Evolutionary conservation across 2,797 vertebrate genomes (phyloP).

Genomic region (Syngnathus acus): DNA sequence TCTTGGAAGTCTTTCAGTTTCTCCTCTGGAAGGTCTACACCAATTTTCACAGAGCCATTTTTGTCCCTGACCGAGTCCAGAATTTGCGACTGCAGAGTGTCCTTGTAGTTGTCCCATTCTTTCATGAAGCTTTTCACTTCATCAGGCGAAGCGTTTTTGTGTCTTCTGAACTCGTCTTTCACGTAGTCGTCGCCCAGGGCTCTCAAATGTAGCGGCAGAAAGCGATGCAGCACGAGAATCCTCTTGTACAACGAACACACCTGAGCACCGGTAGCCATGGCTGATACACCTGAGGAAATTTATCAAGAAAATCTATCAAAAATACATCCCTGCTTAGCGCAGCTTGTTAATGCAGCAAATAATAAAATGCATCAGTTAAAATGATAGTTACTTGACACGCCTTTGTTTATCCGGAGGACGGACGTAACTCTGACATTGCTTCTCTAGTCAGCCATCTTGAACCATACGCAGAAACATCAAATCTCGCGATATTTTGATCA

Average conservation of each 20-base stretch:
- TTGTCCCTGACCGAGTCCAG: slow-evolving; percentile 35
- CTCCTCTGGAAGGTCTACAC: slow-evolving; percentile 42
- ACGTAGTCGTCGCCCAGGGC: slow-evolving; percentile 83
- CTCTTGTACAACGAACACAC: slow-evolving; percentile 72
- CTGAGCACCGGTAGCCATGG: slow-evolving; percentile 32
- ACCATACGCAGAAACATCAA: background rate
- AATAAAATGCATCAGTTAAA: background rate
- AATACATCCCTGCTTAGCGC: background rate
- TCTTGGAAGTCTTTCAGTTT: slow-evolving; percentile 75
- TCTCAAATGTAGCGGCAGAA: slow-evolving; percentile 74
- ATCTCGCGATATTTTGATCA: background rate
- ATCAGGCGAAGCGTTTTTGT: slow-evolving; percentile 56
- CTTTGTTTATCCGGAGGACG: background rate
- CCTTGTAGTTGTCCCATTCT: slow-evolving; percentile 68
- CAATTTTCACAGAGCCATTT: slow-evolving; percentile 32
- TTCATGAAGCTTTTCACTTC: slow-evolving; percentile 75
- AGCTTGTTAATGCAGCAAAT: background rate
- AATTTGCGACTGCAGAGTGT: slow-evolving; percentile 64
- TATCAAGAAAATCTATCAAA: background rate
- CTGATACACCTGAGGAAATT: background rate
- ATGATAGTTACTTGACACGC: background rate
- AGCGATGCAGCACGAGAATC: slow-evolving; percentile 75
- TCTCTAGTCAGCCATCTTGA: background rate
- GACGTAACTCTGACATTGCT: background rate
- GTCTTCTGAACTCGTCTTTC: slow-evolving; percentile 83